Percentiles rank a stretch among this genome's conserved stretches.
phyloP scores from a whole-genome alignment of 2,113 vertebrate genomes.

The Chloroceryle aenea region DNA sequence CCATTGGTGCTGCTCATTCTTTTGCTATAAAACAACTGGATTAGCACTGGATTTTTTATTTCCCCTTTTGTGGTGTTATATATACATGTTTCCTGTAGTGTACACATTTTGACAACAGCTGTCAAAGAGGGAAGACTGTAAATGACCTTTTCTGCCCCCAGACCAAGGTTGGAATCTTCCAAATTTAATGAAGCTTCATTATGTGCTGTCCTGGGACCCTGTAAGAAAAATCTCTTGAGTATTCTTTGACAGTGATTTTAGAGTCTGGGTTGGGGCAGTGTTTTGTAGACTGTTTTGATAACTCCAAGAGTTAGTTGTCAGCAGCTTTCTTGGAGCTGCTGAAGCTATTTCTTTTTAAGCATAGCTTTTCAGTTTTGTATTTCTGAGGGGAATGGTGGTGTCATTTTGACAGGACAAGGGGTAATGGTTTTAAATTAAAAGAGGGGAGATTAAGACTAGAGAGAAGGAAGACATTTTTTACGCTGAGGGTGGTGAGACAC shows the following conservation, averaged over 20 bases:
- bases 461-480: too few relatives aligned
- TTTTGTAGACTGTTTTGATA: neutral
- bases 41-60: neutral
- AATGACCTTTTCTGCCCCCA: neutral
- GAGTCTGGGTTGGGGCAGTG: neutral
- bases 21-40: neutral
- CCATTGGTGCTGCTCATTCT: neutral
- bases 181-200: neutral
- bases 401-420: neutral
- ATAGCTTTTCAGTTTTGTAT: neutral
- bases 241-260: neutral
- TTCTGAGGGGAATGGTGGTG: neutral
- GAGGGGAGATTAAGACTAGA: too few relatives aligned
- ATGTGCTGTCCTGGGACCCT: neutral
- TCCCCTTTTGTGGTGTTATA: neutral
- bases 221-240: neutral
- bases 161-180: neutral
- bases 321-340: neutral
- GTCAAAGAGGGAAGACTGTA: neutral
- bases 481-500: too few relatives aligned
- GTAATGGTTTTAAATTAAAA: too few relatives aligned
- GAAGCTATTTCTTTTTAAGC: neutral
- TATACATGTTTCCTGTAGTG: neutral
- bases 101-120: neutral
- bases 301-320: neutral